phyloP scores from a whole-genome alignment of 2,113 vertebrate genomes.

The Entomyzon cyanotis region DNA sequence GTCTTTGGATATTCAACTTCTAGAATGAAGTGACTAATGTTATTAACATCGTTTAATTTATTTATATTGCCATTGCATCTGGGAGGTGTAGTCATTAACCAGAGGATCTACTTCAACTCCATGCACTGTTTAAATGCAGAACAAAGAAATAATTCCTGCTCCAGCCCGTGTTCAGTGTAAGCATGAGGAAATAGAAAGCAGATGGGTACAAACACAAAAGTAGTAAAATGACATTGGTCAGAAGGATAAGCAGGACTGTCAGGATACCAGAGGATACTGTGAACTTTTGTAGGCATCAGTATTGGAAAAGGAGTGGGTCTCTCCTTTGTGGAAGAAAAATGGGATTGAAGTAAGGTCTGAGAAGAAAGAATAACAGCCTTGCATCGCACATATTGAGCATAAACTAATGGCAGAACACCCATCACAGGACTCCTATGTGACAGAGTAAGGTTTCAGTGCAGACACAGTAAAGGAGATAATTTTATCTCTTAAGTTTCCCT shows the following conservation, averaged over 20 bases:
- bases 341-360: not conserved
- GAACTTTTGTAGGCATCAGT: not conserved
- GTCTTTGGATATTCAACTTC: not conserved
- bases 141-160: not conserved
- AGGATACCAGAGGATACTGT: not conserved
- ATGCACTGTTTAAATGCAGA: not conserved
- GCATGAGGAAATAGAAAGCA: not conserved
- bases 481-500: not conserved
- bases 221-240: not conserved
- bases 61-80: not conserved
- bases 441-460: not conserved
- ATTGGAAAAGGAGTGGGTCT: not conserved
- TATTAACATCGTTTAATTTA: not conserved
- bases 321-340: not conserved
- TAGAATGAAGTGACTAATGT: not conserved
- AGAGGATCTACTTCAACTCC: not conserved
- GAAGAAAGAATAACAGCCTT: not conserved
- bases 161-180: not conserved
- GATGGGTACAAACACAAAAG: not conserved
- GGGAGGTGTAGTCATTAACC: not conserved
- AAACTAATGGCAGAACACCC: not conserved
- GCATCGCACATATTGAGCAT: not conserved
- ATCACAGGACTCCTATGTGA: not conserved
- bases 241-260: not conserved
- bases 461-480: not conserved